Evolutionary conservation across 2,888 invertebrate genomes (phyloP).

Genomic region (Isoperla grammatica): DNA sequence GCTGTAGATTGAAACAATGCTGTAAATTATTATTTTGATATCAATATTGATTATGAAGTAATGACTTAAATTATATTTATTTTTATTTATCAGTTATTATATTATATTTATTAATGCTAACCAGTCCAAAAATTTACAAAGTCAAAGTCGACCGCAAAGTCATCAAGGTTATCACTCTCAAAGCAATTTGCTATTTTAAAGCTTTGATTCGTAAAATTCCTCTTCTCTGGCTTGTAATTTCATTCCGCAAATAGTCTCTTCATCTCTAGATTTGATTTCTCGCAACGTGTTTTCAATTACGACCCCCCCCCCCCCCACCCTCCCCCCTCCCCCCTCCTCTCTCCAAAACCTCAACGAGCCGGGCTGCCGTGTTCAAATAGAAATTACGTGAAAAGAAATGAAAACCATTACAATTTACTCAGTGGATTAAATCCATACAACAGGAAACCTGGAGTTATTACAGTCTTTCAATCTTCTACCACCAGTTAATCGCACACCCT

Average conservation of each 20-base stretch:
- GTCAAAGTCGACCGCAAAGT: no score
- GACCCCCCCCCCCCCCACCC: background rate
- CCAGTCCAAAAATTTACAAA: no score
- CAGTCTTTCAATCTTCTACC: conserved; percentile 7
- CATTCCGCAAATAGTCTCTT: background rate
- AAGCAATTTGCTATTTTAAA: background rate
- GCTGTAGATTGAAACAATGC: no score
- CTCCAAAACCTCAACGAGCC: background rate
- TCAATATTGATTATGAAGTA: no score
- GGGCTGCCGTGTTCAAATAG: background rate
- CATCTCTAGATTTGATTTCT: background rate
- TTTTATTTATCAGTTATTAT: no score
- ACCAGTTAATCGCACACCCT: no score
- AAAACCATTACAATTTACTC: conserved; percentile 9
- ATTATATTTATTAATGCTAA: no score
- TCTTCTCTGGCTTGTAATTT: background rate
- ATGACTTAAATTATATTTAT: no score
- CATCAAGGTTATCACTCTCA: no score
- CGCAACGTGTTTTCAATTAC: background rate
- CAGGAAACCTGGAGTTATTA: conserved; percentile 1
- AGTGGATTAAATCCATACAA: background rate
- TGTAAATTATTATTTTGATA: no score
- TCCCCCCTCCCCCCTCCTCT: background rate
- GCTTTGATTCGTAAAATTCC: conserved; percentile 3
- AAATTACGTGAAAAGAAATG: conserved; percentile 11